A percentile compares a stretch with the other conserved stretches of the same genome.
These are phyloP conservation scores for Gorsachius goisagi DNA, from an alignment of 2,113 vertebrate genomes.

Conservation along the genomic window DNA sequence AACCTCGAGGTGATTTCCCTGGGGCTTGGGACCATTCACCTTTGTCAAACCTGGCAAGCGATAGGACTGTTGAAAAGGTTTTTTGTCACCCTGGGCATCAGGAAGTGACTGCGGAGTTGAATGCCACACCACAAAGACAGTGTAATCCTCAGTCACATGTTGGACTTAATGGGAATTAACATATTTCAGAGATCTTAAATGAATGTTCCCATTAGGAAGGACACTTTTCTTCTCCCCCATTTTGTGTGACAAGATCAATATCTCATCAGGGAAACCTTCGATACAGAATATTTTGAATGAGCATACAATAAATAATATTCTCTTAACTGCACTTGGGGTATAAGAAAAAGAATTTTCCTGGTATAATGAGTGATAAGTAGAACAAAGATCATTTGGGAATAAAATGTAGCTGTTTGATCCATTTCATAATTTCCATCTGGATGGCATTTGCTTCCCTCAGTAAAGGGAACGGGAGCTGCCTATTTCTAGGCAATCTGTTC, in stretches of 20 bases:
- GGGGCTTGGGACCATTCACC: neutral
- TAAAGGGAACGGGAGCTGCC: neutral
- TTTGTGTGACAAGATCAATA: neutral
- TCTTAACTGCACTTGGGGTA: neutral
- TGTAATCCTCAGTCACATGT: neutral
- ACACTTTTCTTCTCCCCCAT: neutral
- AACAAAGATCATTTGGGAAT: conserved; percentile 41
- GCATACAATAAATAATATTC: neutral
- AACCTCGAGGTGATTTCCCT: neutral
- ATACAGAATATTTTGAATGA: neutral
- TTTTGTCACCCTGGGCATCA: neutral
- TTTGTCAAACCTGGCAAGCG: neutral
- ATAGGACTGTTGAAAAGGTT: neutral
- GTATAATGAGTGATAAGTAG: conserved; percentile 21
- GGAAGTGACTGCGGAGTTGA: neutral
- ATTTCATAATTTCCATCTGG: conserved; percentile 62
- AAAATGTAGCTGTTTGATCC: conserved; percentile 31
- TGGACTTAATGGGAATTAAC: neutral
- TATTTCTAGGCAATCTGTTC: conserved; percentile 56
- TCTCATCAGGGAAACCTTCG: neutral
- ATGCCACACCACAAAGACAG: neutral
- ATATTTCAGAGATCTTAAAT: neutral
- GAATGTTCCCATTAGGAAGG: neutral
- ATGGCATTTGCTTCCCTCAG: neutral
- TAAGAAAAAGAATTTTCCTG: neutral